phyloP scores from a whole-genome alignment of 2,797 vertebrate genomes.

The Phoxinus dragarum region DNA sequence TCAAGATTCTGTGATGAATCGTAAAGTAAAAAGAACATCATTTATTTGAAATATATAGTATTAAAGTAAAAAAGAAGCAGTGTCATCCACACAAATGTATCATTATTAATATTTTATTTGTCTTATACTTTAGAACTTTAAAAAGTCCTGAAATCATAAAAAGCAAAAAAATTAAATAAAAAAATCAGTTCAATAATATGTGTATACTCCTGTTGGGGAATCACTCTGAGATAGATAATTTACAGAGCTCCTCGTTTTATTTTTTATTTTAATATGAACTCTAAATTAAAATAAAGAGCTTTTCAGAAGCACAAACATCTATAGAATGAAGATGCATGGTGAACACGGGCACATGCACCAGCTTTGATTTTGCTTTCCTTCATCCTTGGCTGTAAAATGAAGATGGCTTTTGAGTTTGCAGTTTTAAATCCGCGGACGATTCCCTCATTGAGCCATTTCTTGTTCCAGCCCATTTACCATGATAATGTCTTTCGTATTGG shows the following conservation, averaged over 20 bases:
- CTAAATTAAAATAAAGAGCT: not conserved
- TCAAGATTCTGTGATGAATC: too few relatives aligned
- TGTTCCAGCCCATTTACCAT: slow-evolving; percentile 59
- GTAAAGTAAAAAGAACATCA: too few relatives aligned
- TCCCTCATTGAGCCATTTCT: slow-evolving; percentile 42
- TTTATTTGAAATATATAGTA: too few relatives aligned
- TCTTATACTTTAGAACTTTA: not conserved
- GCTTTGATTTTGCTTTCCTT: slow-evolving; percentile 3
- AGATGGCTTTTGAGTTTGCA: slow-evolving; percentile 20
- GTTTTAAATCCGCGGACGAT: slow-evolving; percentile 44
- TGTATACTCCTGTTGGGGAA: not conserved
- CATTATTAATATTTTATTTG: not conserved
- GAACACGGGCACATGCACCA: not conserved
- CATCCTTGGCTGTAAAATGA: slow-evolving; percentile 7
- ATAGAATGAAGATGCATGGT: not conserved
- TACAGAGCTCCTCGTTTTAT: not conserved
- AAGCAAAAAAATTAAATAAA: not conserved
- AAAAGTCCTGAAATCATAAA: not conserved
- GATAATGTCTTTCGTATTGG: slow-evolving; percentile 59
- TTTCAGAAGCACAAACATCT: not conserved
- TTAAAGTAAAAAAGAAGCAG: too few relatives aligned
- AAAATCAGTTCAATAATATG: not conserved
- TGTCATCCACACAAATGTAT: not conserved
- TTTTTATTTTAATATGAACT: not conserved
- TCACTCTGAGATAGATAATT: not conserved